Conservation (phyloP, 1,140 invertebrate species). For the Drosophila bocqueti region DNA sequence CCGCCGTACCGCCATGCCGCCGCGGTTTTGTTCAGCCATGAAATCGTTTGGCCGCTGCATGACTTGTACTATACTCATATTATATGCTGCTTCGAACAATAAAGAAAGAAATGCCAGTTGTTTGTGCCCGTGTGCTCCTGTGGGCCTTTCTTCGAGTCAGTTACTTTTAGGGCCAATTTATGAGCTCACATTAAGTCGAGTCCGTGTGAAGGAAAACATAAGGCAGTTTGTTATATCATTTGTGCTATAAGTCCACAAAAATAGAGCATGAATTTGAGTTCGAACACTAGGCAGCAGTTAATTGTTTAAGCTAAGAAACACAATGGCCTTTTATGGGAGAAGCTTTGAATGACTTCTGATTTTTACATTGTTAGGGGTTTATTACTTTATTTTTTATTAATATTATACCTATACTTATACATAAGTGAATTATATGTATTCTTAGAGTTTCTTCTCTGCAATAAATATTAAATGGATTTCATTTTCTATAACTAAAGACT, state of each 20-base stretch:
- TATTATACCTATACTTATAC: not conserved
- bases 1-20: not conserved
- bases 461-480: not conserved
- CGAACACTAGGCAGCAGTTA: not conserved
- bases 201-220: conserved; percentile 38
- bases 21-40: conserved; percentile 20
- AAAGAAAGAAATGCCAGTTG: conserved; percentile 9
- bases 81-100: conserved; percentile 13
- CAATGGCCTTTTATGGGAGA: not conserved
- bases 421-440: not conserved
- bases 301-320: not conserved
- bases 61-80: conserved; percentile 57
- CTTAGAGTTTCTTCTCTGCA: not conserved
- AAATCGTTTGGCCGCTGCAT: conserved; percentile 59
- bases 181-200: conserved; percentile 43
- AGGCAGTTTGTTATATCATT: conserved; percentile 28
- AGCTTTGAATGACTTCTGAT: not conserved
- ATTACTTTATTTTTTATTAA: not conserved
- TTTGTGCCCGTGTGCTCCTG: not conserved
- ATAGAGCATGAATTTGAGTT: conserved; percentile 4
- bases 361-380: not conserved
- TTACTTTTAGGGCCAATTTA: conserved; percentile 61
- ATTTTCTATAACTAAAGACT: no score
- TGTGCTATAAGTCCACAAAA: conserved; percentile 12
- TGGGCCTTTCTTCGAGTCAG: conserved; percentile 33